Evolutionary conservation across 2,797 vertebrate genomes (phyloP).

Genomic region (Alfaro cultratus): DNA sequence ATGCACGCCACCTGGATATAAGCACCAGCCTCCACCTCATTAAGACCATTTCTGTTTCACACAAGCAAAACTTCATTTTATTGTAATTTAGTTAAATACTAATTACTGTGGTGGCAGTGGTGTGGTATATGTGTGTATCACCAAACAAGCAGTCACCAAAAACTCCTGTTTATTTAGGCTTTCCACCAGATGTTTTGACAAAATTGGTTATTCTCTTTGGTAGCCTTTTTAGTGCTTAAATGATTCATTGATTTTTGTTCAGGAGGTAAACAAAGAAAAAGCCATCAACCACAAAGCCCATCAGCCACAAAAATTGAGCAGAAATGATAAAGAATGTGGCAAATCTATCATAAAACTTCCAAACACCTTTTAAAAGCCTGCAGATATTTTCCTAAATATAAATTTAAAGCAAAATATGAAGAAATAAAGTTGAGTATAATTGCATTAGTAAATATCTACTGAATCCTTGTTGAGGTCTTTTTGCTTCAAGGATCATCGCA

Average conservation of each 20-base stretch:
- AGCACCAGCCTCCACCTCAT: background rate
- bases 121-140: background rate
- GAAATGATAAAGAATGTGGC: background rate
- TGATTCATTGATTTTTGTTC: background rate
- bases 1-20: background rate
- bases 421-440: conserved; percentile 1
- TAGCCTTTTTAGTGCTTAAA: background rate
- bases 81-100: background rate
- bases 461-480: conserved; percentile 53
- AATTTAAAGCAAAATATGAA: background rate
- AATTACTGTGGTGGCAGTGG: background rate
- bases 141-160: background rate
- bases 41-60: background rate
- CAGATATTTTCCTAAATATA: background rate
- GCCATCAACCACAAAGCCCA: background rate
- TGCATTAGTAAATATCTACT: conserved; percentile 33
- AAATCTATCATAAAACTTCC: background rate
- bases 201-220: background rate
- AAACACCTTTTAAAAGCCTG: background rate
- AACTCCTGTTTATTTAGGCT: background rate
- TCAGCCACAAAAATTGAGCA: background rate
- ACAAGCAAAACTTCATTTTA: background rate
- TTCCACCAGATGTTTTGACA: background rate
- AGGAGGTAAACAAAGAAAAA: background rate
- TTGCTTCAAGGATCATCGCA: conserved; percentile 58